These are phyloP conservation scores for Operophtera brumata DNA, from an alignment of 2,888 invertebrate species.

Conservation along the genomic window DNA sequence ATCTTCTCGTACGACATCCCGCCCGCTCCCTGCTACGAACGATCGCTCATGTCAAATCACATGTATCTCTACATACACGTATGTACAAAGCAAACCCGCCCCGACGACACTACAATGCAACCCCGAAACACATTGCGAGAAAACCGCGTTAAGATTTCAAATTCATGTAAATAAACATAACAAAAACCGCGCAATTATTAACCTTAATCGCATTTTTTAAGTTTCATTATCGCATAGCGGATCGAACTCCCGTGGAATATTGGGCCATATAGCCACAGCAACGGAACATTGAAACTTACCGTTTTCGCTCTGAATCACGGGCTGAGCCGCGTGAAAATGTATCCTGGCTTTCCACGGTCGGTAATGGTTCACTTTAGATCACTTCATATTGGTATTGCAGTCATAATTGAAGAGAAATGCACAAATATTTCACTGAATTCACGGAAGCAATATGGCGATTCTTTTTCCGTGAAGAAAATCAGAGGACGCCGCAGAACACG, in stretches of 20 bases:
- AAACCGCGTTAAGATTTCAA: constrained; percentile 80
- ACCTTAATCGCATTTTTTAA: constrained; percentile 82
- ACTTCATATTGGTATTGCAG: constrained; percentile 76
- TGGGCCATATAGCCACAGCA: constrained; percentile 81
- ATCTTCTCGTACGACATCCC: constrained; percentile 79
- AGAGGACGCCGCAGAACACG: constrained; percentile 80
- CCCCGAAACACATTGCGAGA: constrained; percentile 59
- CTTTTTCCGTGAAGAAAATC: constrained; percentile 79
- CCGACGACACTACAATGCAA: constrained; percentile 55
- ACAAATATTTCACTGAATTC: constrained; percentile 75
- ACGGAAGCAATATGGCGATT: constrained; percentile 81
- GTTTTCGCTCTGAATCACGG: constrained; percentile 61
- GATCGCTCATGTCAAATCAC: constrained; percentile 73
- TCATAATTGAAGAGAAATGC: constrained; percentile 77
- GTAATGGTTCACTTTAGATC: constrained; percentile 64
- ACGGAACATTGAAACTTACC: constrained; percentile 78
- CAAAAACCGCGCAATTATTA: constrained; percentile 82
- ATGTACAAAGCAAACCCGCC: constrained; percentile 74
- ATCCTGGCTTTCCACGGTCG: constrained; percentile 51
- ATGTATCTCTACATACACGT: constrained; percentile 75
- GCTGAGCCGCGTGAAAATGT: constrained; percentile 57
- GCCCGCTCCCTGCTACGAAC: constrained; percentile 67
- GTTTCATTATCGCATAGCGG: constrained; percentile 82
- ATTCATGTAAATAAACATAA: constrained; percentile 82
- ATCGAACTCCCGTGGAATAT: constrained; percentile 82